phyloP scores from a whole-genome alignment of 2,113 vertebrate species.

The Stomatorhinus ivindoensis region DNA sequence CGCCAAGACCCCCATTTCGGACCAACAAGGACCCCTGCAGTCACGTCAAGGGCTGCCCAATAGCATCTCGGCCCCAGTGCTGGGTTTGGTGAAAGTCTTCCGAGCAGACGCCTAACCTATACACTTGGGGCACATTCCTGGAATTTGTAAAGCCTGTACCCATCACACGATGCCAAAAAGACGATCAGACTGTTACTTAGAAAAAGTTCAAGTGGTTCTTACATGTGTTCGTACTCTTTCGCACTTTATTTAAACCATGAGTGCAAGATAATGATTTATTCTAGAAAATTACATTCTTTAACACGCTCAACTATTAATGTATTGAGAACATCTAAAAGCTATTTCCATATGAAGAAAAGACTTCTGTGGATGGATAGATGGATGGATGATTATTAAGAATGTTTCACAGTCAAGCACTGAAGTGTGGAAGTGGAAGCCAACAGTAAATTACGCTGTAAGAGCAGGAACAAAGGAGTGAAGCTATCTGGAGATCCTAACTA shows the following conservation, averaged over 20 bases:
- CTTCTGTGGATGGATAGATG: not conserved
- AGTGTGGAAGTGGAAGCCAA: not conserved
- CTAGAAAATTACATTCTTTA: not conserved
- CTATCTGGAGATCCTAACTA: not conserved
- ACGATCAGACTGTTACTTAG: not conserved
- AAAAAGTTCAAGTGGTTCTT: not conserved
- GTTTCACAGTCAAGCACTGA: not conserved
- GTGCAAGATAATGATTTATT: not conserved
- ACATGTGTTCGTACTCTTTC: not conserved
- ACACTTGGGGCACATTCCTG: not conserved
- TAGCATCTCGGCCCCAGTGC: conserved; percentile 13
- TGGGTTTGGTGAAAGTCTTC: not conserved
- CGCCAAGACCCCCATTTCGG: conserved; percentile 50
- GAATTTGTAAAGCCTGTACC: not conserved
- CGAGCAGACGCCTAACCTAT: not conserved
- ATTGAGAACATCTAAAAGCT: not conserved
- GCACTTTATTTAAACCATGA: not conserved
- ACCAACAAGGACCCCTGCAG: conserved; percentile 39
- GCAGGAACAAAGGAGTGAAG: not conserved
- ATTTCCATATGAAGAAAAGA: not conserved
- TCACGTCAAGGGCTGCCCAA: conserved; percentile 49
- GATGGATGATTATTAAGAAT: not conserved
- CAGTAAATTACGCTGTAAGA: not conserved
- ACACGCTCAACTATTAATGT: not conserved
- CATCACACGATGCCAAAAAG: not conserved